phyloP scores from a whole-genome alignment of 2,113 vertebrate genomes.

The Gymnocephalus cernua region DNA sequence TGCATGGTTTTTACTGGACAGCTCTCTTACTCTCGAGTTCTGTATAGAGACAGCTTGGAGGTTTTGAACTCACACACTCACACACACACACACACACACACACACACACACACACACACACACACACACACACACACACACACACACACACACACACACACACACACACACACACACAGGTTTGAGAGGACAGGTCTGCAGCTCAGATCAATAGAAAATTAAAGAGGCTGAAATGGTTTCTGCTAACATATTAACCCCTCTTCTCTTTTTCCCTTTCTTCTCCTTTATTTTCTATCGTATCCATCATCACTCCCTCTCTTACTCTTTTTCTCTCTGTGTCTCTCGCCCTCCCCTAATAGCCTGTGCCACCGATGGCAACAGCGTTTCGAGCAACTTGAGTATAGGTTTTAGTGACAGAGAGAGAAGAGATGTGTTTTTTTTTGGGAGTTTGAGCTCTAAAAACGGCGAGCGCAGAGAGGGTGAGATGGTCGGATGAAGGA shows the following conservation, averaged over 20 bases:
- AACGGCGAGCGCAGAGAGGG: slow-evolving; percentile 26
- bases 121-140: slow-evolving; percentile 25
- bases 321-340: slow-evolving; percentile 36
- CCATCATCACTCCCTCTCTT: slow-evolving; percentile 30
- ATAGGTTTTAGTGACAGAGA: slow-evolving; percentile 76
- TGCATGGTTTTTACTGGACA: not conserved
- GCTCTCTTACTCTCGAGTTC: slow-evolving; percentile 6
- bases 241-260: slow-evolving; percentile 82
- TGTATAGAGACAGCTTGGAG: slow-evolving; percentile 30
- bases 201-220: slow-evolving; percentile 85
- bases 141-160: slow-evolving; percentile 34
- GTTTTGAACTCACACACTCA: slow-evolving; percentile 11
- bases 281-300: slow-evolving; percentile 30
- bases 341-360: slow-evolving; percentile 64
- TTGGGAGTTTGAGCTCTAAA: slow-evolving; percentile 73
- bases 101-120: slow-evolving; percentile 14
- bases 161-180: slow-evolving; percentile 26
- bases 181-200: slow-evolving; percentile 49
- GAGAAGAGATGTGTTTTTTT: slow-evolving; percentile 71
- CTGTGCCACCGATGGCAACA: slow-evolving; percentile 50
- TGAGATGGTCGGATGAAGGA: slow-evolving; percentile 67
- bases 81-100: slow-evolving; percentile 18
- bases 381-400: slow-evolving; percentile 64
- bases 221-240: slow-evolving; percentile 83
- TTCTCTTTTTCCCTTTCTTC: slow-evolving; percentile 54